phyloP scores from a whole-genome alignment of 1,140 invertebrate species.

The Pogonognathellus flavescens region DNA sequence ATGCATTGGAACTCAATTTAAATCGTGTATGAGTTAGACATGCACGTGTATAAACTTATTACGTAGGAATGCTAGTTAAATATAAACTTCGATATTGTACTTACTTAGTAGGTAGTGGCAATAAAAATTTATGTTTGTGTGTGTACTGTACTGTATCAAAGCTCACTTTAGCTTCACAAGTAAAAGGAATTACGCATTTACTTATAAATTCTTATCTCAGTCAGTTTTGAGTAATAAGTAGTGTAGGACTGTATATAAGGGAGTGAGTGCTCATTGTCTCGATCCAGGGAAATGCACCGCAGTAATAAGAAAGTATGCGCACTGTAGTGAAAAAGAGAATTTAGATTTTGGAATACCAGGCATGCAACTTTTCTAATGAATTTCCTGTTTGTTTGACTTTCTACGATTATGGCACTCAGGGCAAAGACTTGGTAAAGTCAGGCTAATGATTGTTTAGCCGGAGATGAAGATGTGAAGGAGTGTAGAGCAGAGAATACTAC shows the following conservation, averaged over 20 bases:
- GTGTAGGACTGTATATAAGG: too few relatives aligned
- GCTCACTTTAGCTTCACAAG: too few relatives aligned
- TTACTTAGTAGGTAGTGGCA: not conserved
- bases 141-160: not conserved
- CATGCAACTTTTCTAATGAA: constrained; percentile 41
- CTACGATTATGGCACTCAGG: constrained; percentile 29
- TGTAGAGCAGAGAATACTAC: not conserved
- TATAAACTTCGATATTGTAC: not conserved
- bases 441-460: constrained; percentile 38
- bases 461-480: constrained; percentile 6
- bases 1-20: too few relatives aligned
- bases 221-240: not conserved
- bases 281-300: too few relatives aligned
- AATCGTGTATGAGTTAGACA: too few relatives aligned
- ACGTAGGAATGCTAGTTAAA: not conserved
- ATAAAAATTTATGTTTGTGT: not conserved
- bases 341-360: not conserved
- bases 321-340: too few relatives aligned
- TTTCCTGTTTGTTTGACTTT: constrained; percentile 34
- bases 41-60: too few relatives aligned
- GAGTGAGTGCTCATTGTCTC: too few relatives aligned
- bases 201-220: not conserved
- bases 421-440: constrained; percentile 12
- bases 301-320: too few relatives aligned
- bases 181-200: not conserved